Evolutionary conservation across 2,797 vertebrate genomes (phyloP).

Genomic region (Clarias platycephalus): DNA sequence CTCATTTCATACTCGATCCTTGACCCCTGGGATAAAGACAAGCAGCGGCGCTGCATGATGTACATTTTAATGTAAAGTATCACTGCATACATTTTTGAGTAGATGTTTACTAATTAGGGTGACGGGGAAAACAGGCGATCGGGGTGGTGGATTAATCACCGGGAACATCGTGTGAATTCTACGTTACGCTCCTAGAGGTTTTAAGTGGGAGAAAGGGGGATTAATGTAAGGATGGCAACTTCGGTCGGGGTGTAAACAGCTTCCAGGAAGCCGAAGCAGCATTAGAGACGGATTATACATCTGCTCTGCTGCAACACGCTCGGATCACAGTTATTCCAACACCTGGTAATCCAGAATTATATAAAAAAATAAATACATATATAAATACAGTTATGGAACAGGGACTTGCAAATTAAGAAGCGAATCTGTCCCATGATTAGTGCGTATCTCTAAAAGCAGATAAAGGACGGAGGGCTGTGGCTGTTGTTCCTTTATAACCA

Average conservation of each 20-base stretch:
- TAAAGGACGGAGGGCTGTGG: constrained; percentile 24
- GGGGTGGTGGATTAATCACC: not conserved
- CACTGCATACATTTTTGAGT: not conserved
- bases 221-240: constrained; percentile 39
- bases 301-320: not conserved
- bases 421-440: not conserved
- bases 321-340: not conserved
- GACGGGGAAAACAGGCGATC: no score
- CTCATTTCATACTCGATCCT: not conserved
- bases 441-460: constrained; percentile 14
- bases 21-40: not conserved
- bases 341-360: not conserved
- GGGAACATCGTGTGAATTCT: constrained; percentile 21
- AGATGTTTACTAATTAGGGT: not conserved
- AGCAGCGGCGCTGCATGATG: not conserved
- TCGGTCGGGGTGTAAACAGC: constrained; percentile 45
- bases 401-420: not conserved
- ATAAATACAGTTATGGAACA: no score
- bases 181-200: constrained; percentile 1
- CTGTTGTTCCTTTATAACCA: not conserved
- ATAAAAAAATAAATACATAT: not conserved
- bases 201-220: constrained; percentile 14
- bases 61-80: not conserved
- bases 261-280: constrained; percentile 26
- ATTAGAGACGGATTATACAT: constrained; percentile 44